Evolutionary conservation across 2,888 invertebrate genomes (phyloP), one percentile per base, ranked within the genome.

Genomic region (Helicoverpa assulta): DNA sequence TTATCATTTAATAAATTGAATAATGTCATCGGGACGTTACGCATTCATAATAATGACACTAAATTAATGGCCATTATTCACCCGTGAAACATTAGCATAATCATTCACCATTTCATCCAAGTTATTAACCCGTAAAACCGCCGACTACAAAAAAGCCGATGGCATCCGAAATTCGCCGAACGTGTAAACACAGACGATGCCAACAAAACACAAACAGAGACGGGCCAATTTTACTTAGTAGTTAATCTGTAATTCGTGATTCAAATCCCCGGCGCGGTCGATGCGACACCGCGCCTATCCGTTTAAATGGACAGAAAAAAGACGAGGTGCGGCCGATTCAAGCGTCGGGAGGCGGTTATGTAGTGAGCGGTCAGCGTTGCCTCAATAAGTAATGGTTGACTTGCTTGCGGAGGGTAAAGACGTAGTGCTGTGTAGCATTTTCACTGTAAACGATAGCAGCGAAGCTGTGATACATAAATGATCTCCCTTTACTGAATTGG

Each of bases 231-330:
- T 88, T 86, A 85, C 90, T 91, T 88, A 88, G 90, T 86, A 89
- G 89, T 88, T 92, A 92, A 92, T 92, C 89, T 89, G 85, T 91
- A 89, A 92, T 90, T 89, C 90, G 88, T 90, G 91, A 89, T 91
- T 87, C 86, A 84, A 86, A 87, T 87, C 88, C 83, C 88, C 83
- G 66, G 71, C 78, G 84, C 82, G 85, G 84, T 83, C 83, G 81
- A 84, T 81, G 85, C 88, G 89, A 89, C 87, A 91, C 91, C 90
- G 90, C 88, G 90, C 91, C 91, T 89, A 91, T 91, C 82, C 86
- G 84, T 90, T 90, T 88, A 90, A 91, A 92, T 89, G 89, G 90
- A 86, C 88, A 88, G 89, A 87, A 90, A 92, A 91, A 88, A 84
- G 70, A 83, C 86, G 84, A 89, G 90, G 91, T 89, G 91, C 82